phyloP scores from a whole-genome alignment of 2,797 vertebrate genomes.

The Sebastes vulpes region DNA sequence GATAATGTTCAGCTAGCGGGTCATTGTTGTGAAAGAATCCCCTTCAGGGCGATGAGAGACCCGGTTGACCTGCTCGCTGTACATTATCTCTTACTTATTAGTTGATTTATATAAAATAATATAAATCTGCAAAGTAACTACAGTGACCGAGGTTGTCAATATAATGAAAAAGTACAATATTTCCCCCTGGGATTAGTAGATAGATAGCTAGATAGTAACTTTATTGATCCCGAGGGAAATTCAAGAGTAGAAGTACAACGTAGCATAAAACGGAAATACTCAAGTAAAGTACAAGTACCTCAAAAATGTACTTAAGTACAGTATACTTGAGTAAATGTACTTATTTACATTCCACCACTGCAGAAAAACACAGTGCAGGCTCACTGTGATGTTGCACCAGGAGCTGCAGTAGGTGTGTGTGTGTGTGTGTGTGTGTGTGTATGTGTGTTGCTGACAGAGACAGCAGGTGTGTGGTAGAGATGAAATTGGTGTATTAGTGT shows the following conservation, averaged over 20 bases:
- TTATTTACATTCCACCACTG: neutral
- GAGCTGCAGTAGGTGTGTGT: neutral
- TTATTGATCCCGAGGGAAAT: no score
- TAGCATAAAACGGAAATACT: neutral
- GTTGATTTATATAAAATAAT: no score
- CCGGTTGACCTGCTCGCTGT: no score
- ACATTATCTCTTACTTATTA: no score
- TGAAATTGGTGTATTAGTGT: constrained; percentile 52
- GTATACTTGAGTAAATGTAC: neutral
- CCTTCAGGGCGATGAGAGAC: no score
- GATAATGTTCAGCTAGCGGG: no score
- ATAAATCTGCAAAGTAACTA: neutral
- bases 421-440: neutral
- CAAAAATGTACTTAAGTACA: neutral
- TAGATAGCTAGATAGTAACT: no score
- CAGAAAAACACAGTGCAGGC: neutral
- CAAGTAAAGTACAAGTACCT: neutral
- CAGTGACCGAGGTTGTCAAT: neutral
- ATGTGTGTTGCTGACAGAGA: constrained; percentile 24
- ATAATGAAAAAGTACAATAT: neutral
- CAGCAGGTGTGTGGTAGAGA: constrained; percentile 36
- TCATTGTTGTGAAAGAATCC: no score
- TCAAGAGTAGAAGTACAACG: no score
- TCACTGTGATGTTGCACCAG: neutral
- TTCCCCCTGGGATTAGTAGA: no score